Conservation (phyloP, 1,140 invertebrate species). For the Tyrophagus putrescentiae region DNA sequence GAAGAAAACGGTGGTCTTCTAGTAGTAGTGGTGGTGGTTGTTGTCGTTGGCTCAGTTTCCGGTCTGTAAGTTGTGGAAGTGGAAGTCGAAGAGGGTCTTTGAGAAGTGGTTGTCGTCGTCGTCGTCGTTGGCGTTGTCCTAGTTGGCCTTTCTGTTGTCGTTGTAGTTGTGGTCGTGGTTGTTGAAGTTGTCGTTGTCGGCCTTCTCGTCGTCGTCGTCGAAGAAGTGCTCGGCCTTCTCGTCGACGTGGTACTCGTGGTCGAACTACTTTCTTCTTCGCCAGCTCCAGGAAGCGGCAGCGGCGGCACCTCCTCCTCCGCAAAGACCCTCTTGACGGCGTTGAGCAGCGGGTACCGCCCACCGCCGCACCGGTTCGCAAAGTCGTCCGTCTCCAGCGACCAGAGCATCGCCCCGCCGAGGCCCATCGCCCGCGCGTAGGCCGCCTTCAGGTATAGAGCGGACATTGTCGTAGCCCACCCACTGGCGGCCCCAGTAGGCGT, state of each 20-base stretch:
- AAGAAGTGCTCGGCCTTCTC: neutral
- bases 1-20: too few species aligned
- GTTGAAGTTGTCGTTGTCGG: neutral
- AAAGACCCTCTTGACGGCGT: constrained; percentile 28
- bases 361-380: constrained; percentile 35
- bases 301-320: constrained; percentile 12
- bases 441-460: constrained; percentile 34
- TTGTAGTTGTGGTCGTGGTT: constrained; percentile 4
- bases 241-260: neutral
- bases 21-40: constrained; percentile 3
- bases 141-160: constrained; percentile 1
- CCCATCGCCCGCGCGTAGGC: constrained; percentile 29
- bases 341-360: constrained; percentile 27
- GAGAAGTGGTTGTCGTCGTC: neutral
- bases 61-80: neutral
- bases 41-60: neutral
- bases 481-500: constrained; percentile 31
- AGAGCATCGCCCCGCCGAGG: constrained; percentile 51
- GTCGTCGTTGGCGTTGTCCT: neutral
- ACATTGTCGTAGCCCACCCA: constrained; percentile 39
- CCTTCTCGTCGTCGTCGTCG: neutral
- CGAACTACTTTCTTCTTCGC: neutral
- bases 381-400: constrained; percentile 59
- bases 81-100: constrained; percentile 4
- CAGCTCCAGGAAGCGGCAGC: constrained; percentile 15